Evolutionary conservation across 2,113 vertebrate genomes (phyloP).

Genomic region (Pterophyllum scalare): DNA sequence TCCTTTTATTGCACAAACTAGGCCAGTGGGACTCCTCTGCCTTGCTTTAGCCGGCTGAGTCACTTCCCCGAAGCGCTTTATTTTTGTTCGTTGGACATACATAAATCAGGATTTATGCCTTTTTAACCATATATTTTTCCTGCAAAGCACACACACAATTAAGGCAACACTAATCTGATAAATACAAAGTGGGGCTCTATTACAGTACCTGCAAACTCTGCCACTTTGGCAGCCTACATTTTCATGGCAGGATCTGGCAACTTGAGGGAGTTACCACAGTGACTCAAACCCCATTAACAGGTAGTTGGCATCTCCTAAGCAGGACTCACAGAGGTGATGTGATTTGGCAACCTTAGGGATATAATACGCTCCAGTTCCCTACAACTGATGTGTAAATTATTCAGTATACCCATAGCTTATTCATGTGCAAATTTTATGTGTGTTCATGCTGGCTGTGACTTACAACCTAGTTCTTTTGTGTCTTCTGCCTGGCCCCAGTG

Average conservation of each 20-base stretch:
- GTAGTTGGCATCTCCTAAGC: slow-evolving; percentile 9
- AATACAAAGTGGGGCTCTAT: too few species aligned
- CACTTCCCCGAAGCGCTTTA: slow-evolving; percentile 3
- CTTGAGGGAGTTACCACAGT: neutral
- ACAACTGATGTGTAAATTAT: slow-evolving; percentile 61
- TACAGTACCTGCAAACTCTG: neutral
- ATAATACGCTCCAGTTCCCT: slow-evolving; percentile 64
- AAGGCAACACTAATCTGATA: too few species aligned
- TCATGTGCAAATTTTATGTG: slow-evolving; percentile 25
- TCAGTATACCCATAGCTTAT: slow-evolving; percentile 50
- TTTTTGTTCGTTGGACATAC: slow-evolving; percentile 9
- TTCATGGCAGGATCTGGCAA: slow-evolving; percentile 14
- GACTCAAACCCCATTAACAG: slow-evolving; percentile 32
- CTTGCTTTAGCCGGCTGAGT: slow-evolving; percentile 38
- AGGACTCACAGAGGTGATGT: slow-evolving; percentile 36
- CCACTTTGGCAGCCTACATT: neutral
- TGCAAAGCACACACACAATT: neutral
- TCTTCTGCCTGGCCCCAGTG: slow-evolving; percentile 16
- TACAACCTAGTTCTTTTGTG: slow-evolving; percentile 12
- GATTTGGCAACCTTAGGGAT: slow-evolving; percentile 44
- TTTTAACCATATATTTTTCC: slow-evolving; percentile 10
- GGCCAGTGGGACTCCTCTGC: slow-evolving; percentile 45
- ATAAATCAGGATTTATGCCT: slow-evolving; percentile 27
- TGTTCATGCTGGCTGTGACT: slow-evolving; percentile 1
- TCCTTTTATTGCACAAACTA: slow-evolving; percentile 38